Percentiles rank a stretch among this genome's conserved stretches.
These are phyloP conservation scores for Acleris emargana DNA, from an alignment of 2,888 invertebrate species.

Conservation along the genomic window DNA sequence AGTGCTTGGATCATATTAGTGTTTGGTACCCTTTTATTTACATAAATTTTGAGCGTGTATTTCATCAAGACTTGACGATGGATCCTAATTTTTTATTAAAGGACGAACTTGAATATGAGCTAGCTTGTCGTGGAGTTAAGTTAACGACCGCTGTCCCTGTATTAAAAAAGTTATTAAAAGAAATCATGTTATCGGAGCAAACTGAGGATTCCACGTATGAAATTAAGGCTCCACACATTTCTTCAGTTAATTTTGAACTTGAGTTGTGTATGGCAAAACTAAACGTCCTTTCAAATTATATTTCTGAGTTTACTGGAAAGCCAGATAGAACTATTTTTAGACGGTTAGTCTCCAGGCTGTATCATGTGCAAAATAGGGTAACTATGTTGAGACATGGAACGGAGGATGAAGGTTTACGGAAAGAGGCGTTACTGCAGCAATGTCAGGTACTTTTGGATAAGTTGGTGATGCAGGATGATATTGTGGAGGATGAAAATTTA, in stretches of 20 bases:
- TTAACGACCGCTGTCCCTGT: background rate
- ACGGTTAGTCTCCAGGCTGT: slow-evolving; percentile 5
- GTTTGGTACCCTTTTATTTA: too few species aligned
- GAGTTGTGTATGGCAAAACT: slow-evolving; percentile 6
- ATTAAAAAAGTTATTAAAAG: slow-evolving; percentile 2
- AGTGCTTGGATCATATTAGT: too few species aligned
- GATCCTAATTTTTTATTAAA: slow-evolving; percentile 2
- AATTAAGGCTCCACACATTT: background rate
- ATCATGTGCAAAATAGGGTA: background rate
- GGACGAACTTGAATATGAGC: slow-evolving; percentile 11
- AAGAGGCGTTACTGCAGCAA: too few species aligned
- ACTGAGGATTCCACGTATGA: background rate
- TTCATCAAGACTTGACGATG: background rate
- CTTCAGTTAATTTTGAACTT: background rate
- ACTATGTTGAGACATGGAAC: too few species aligned
- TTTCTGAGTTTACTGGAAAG: slow-evolving; percentile 5
- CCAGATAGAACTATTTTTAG: slow-evolving; percentile 5
- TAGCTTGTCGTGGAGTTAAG: background rate
- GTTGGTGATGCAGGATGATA: too few species aligned
- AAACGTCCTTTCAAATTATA: slow-evolving; percentile 1
- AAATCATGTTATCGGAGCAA: background rate
- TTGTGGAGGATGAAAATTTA: slow-evolving; percentile 7
- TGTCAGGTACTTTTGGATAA: too few species aligned
- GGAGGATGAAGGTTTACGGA: too few species aligned
- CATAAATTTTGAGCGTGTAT: too few species aligned